A percentile compares a stretch with the other conserved stretches of the same genome.
phyloP scores from a whole-genome alignment of 2,113 vertebrate genomes.

The Eulemur macaco region DNA sequence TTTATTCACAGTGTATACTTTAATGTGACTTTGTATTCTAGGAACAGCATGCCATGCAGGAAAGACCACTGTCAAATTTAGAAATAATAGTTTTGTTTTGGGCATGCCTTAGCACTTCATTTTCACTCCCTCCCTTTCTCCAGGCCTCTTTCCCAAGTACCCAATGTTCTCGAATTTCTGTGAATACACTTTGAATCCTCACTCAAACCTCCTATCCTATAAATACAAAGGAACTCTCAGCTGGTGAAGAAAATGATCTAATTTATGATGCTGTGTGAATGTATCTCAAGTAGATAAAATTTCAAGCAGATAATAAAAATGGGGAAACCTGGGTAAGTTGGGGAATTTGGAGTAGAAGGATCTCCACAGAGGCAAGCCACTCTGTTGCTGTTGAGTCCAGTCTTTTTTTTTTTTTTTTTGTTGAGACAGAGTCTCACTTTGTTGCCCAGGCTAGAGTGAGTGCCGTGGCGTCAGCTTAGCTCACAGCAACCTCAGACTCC shows the following conservation, averaged over 20 bases:
- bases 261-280: background rate
- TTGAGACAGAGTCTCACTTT: too few species aligned
- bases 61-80: constrained; percentile 12
- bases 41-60: background rate
- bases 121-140: background rate
- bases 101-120: background rate
- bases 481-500: too few species aligned
- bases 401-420: background rate
- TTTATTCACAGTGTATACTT: background rate
- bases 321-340: background rate
- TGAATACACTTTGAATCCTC: background rate
- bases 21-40: background rate
- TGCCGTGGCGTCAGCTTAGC: too few species aligned
- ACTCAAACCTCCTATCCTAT: background rate
- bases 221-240: background rate
- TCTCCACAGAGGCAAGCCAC: background rate
- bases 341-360: background rate
- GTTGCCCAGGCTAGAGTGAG: too few species aligned
- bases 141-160: background rate
- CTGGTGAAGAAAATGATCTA: background rate
- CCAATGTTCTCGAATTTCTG: background rate
- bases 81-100: background rate
- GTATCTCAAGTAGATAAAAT: background rate
- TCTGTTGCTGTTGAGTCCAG: background rate
- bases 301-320: background rate